Base-by-base conservation (phyloP, 1,140 invertebrate genomes). In the Mamestra configurata region DNA sequence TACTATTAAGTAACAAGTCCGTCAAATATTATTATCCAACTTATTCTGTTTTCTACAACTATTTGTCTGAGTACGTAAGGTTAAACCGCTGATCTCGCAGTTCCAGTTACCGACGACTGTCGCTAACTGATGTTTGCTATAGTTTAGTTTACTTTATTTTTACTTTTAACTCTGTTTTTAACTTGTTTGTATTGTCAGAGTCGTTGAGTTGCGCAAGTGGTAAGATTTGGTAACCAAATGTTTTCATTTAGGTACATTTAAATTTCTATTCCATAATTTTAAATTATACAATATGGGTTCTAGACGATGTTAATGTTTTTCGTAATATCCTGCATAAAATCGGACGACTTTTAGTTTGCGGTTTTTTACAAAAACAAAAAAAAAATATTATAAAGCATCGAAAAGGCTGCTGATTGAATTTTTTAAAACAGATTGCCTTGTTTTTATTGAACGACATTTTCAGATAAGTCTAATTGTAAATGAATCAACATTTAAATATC, bases 201-300 rank as follows among this genome's bases (percentile, higher is more conserved):
- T 1, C n/a, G 18, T 53, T 53, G 11, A 57, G 53, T 57, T 57
- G 5, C 53, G 22, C 11, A 57, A 57, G 10, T 11, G 22, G 4
- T 53, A 22, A 20, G 6, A 24, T 35, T 64, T n/a, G 13, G 31
- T 66, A 11, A 66, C 8, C 0, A 66, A 40, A 40, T 40, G 59
- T 18, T 40, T 66, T 6, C 18, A 40, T 66, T 66, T 18, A 35
- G n/a, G n/a, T n/a, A n/a, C n/a, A 55, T 27, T 59, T 27, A 22
- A 6, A 15, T 31, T 59, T 66, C n/a, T n/a, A n/a, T n/a, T n/a
- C n/a, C n/a, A 11, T 66, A 11, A 22, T 66, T 10, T 66, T 64
- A 10, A 20, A 64, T 64, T 66, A 66, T 40, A 66, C 35, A 66
- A 66, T 66, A 31, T 18, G 53, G 6, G 22, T 31, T 31, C 0